Evolutionary conservation across 2,113 vertebrate species (phyloP).

Genomic region (Synchiropus splendidus): DNA sequence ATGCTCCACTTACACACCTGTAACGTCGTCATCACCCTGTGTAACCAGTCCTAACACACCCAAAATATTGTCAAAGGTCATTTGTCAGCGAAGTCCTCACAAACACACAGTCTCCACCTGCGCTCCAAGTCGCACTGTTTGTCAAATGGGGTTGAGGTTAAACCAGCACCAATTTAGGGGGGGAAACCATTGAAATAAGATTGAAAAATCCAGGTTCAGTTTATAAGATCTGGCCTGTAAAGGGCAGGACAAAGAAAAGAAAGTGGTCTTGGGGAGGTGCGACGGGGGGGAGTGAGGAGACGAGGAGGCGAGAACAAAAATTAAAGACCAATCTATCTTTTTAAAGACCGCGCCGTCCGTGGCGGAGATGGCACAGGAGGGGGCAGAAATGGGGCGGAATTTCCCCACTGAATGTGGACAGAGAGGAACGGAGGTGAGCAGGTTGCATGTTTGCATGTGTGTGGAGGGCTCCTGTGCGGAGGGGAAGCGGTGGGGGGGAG

Average conservation of each 20-base stretch:
- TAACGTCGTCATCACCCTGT: no score
- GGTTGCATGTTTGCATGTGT: constrained; percentile 12
- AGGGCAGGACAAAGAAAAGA: constrained; percentile 35
- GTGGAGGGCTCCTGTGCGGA: constrained; percentile 15
- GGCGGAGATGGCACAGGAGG: constrained; percentile 11
- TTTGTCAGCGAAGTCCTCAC: no score
- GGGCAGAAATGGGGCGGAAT: constrained; percentile 69
- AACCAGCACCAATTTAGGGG: no score
- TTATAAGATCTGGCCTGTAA: no score
- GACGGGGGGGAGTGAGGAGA: no score
- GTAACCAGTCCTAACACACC: constrained; percentile 8
- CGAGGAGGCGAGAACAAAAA: constrained; percentile 42
- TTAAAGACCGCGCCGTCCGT: constrained; percentile 58
- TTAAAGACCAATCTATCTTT: constrained; percentile 63
- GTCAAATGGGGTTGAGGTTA: no score
- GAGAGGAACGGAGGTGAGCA: constrained; percentile 47
- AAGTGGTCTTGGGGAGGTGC: constrained; percentile 23
- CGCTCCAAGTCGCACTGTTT: no score
- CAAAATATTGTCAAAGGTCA: no score
- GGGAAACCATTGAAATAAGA: no score
- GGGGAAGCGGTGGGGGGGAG: constrained; percentile 17
- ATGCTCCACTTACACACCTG: constrained; percentile 7
- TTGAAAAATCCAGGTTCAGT: constrained; percentile 39
- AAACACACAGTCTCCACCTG: no score
- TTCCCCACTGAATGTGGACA: constrained; percentile 63